A percentile compares a stretch with the other conserved stretches of the same genome.
phyloP scores from a whole-genome alignment of 2,888 invertebrate genomes.

The Cheilosia vernalis region DNA sequence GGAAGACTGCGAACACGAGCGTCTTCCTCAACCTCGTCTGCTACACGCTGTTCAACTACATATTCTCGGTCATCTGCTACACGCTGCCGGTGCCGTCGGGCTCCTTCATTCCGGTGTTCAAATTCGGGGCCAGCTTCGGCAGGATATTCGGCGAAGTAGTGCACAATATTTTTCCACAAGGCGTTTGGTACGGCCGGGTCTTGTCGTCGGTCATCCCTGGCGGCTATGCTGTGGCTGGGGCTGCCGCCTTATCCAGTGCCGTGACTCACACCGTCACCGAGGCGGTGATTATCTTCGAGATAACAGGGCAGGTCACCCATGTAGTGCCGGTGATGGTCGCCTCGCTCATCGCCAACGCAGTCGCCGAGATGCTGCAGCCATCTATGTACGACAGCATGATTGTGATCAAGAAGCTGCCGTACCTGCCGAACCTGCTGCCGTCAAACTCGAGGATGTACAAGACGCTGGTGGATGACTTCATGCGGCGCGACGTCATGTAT shows the following conservation, averaged over 20 bases:
- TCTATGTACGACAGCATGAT: slow-evolving; percentile 99
- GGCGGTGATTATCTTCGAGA: slow-evolving; percentile 98
- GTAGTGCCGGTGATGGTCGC: slow-evolving; percentile 98
- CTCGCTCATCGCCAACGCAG: slow-evolving; percentile 96
- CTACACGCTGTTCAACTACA: slow-evolving; percentile 93
- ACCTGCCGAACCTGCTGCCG: slow-evolving; percentile 96
- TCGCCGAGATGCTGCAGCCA: slow-evolving; percentile 96
- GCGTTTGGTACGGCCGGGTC: slow-evolving; percentile 94
- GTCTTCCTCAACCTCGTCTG: slow-evolving; percentile 94
- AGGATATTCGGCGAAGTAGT: slow-evolving; percentile 96
- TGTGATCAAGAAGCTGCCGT: slow-evolving; percentile 97
- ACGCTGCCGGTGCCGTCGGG: slow-evolving; percentile 99
- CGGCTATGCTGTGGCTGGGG: slow-evolving; percentile 98
- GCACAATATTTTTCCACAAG: slow-evolving; percentile 95
- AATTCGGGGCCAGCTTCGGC: slow-evolving; percentile 97
- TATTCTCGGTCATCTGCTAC: slow-evolving; percentile 94
- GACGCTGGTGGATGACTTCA: slow-evolving; percentile 97
- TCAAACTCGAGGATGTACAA: slow-evolving; percentile 96
- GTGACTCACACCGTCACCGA: slow-evolving; percentile 99
- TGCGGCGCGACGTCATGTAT: slow-evolving; percentile 95
- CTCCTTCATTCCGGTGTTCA: slow-evolving; percentile 98
- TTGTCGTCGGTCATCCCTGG: slow-evolving; percentile 95
- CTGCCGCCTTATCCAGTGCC: slow-evolving; percentile 97
- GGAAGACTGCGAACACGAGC: slow-evolving; percentile 92
- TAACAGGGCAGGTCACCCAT: slow-evolving; percentile 99